Evolutionary conservation across 1,140 invertebrate species (phyloP).

Genomic region (Drepana arcuata): DNA sequence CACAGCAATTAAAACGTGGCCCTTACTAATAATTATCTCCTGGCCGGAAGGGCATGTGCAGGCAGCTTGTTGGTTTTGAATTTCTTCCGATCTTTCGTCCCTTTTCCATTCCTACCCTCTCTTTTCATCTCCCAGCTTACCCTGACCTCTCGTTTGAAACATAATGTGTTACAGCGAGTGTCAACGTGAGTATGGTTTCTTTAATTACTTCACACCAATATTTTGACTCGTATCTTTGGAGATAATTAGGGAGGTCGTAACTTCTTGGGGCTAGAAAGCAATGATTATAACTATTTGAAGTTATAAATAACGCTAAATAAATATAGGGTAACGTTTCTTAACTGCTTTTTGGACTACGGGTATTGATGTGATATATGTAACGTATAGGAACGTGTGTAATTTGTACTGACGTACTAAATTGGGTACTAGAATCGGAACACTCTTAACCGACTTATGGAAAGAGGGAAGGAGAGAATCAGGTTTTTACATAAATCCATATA

Average conservation of each 20-base stretch:
- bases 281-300: too few species aligned
- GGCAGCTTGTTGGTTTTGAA: constrained; percentile 38
- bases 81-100: constrained; percentile 24
- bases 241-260: constrained; percentile 19
- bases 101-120: constrained; percentile 6
- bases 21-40: constrained; percentile 32
- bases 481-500: too few species aligned
- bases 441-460: too few species aligned
- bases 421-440: too few species aligned
- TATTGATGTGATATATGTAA: too few species aligned
- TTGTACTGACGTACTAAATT: too few species aligned
- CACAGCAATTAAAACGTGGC: constrained; percentile 31
- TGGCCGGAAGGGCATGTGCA: constrained; percentile 39
- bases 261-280: too few species aligned
- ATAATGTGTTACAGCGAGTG: neutral
- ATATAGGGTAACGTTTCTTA: too few species aligned
- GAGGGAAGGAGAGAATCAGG: too few species aligned
- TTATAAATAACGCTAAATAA: too few species aligned
- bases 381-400: too few species aligned
- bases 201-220: constrained; percentile 9
- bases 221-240: constrained; percentile 13
- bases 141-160: neutral
- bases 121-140: neutral
- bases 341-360: too few species aligned
- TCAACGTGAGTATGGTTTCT: neutral